Percentiles rank a stretch among this genome's conserved stretches.
These are phyloP conservation scores for Phocides pigmalion DNA, from an alignment of 1,140 invertebrate genomes.

Conservation along the genomic window DNA sequence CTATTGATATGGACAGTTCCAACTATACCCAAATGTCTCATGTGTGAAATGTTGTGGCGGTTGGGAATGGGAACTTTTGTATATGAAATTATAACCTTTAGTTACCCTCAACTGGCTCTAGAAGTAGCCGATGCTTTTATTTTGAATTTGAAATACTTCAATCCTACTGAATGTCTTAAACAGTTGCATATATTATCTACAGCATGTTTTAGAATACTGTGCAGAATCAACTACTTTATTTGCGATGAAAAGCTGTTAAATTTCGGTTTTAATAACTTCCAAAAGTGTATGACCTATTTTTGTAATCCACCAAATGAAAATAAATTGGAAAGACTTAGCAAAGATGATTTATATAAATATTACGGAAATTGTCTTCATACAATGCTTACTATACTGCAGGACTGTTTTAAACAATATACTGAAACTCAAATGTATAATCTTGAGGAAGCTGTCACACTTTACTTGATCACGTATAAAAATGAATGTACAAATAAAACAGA, in stretches of 20 bases:
- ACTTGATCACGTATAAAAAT: slow-evolving; percentile 57
- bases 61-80: slow-evolving; percentile 66
- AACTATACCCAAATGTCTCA: slow-evolving; percentile 60
- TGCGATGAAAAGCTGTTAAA: slow-evolving; percentile 45
- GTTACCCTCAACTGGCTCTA: slow-evolving; percentile 53
- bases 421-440: slow-evolving; percentile 43
- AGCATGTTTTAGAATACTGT: slow-evolving; percentile 58
- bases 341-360: slow-evolving; percentile 64
- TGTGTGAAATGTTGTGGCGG: slow-evolving; percentile 72
- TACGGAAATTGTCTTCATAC: slow-evolving; percentile 55
- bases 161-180: slow-evolving; percentile 53
- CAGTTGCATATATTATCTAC: slow-evolving; percentile 53
- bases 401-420: slow-evolving; percentile 53
- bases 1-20: slow-evolving; percentile 66
- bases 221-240: slow-evolving; percentile 57
- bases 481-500: slow-evolving; percentile 28
- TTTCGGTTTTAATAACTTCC: slow-evolving; percentile 53
- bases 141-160: slow-evolving; percentile 64
- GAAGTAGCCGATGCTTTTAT: slow-evolving; percentile 59
- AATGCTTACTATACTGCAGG: slow-evolving; percentile 47
- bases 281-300: slow-evolving; percentile 62
- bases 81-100: slow-evolving; percentile 62
- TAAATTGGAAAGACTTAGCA: slow-evolving; percentile 51
- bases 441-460: slow-evolving; percentile 46
- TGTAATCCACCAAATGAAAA: slow-evolving; percentile 59